Evolutionary conservation across 1,140 invertebrate genomes (phyloP).

Genomic region (Neelides sp.): DNA sequence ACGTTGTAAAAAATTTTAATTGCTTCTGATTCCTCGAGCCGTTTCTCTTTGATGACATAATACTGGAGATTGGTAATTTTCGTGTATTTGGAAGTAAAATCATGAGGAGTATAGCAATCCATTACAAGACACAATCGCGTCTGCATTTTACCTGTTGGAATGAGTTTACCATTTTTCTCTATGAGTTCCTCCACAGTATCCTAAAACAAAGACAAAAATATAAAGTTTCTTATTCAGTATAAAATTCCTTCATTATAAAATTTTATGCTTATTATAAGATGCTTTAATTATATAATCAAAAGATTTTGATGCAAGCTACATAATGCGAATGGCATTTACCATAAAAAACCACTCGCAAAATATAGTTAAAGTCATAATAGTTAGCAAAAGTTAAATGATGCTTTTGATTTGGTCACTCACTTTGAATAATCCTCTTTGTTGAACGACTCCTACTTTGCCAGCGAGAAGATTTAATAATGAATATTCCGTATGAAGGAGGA

Average conservation of each 20-base stretch:
- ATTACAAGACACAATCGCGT: slow-evolving; percentile 59
- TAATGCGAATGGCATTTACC: not conserved
- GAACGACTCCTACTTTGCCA: slow-evolving; percentile 59
- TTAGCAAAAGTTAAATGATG: too few species aligned
- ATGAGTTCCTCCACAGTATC: slow-evolving; percentile 56
- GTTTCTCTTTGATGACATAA: slow-evolving; percentile 69
- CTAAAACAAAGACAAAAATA: slow-evolving; percentile 37
- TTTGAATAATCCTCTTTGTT: slow-evolving; percentile 68
- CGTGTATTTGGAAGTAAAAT: slow-evolving; percentile 53
- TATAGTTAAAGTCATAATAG: not conserved
- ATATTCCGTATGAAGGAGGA: slow-evolving; percentile 68
- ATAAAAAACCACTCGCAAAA: not conserved
- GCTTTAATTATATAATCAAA: slow-evolving; percentile 12
- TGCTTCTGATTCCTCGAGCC: slow-evolving; percentile 60
- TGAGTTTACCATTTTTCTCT: slow-evolving; percentile 37
- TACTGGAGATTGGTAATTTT: slow-evolving; percentile 65
- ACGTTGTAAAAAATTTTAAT: slow-evolving; percentile 64
- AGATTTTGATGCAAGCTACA: slow-evolving; percentile 9
- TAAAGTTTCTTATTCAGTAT: not conserved
- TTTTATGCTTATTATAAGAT: not conserved
- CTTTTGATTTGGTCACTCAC: too few species aligned
- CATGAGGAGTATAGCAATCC: slow-evolving; percentile 61
- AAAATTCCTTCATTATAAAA: not conserved
- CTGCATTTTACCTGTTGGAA: slow-evolving; percentile 44
- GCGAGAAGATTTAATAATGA: slow-evolving; percentile 57